Evolutionary conservation across 1,140 invertebrate genomes (phyloP).

Genomic region (Laupala kohalensis): DNA sequence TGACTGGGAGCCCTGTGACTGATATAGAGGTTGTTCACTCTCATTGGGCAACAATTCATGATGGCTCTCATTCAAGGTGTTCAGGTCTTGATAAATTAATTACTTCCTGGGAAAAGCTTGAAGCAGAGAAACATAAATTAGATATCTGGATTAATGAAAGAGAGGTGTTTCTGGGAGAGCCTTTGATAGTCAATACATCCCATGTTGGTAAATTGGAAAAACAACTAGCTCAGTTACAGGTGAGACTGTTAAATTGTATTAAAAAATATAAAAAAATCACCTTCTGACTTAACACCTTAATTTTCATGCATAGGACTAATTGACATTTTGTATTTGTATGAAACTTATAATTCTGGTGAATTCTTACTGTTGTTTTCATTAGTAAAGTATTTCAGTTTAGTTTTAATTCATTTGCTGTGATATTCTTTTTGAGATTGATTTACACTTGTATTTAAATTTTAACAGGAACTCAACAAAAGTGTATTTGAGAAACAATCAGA

Average conservation of each 20-base stretch:
- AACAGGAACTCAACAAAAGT: conserved; percentile 56
- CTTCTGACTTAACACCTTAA: neutral
- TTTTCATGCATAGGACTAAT: neutral
- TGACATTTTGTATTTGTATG: neutral
- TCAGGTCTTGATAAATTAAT: conserved; percentile 67
- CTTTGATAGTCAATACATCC: conserved; percentile 37
- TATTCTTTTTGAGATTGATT: too few species aligned
- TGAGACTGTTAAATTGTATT: conserved; percentile 4
- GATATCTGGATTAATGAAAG: conserved; percentile 56
- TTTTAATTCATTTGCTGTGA: too few species aligned
- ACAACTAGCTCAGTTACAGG: conserved; percentile 52
- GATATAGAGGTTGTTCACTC: conserved; percentile 71
- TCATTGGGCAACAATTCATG: conserved; percentile 61
- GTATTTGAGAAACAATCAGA: conserved; percentile 69
- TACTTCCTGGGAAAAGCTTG: conserved; percentile 64
- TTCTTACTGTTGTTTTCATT: neutral
- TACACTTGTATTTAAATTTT: neutral
- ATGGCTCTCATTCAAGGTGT: conserved; percentile 54
- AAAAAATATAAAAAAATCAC: neutral
- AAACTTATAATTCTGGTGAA: neutral
- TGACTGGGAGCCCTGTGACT: conserved; percentile 56
- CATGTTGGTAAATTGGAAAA: conserved; percentile 57
- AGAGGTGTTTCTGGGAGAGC: conserved; percentile 33
- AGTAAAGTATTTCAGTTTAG: too few species aligned
- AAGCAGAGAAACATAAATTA: conserved; percentile 52